Conservation (phyloP, 2,113 vertebrate species). For the Tragelaphus strepsiceros region DNA sequence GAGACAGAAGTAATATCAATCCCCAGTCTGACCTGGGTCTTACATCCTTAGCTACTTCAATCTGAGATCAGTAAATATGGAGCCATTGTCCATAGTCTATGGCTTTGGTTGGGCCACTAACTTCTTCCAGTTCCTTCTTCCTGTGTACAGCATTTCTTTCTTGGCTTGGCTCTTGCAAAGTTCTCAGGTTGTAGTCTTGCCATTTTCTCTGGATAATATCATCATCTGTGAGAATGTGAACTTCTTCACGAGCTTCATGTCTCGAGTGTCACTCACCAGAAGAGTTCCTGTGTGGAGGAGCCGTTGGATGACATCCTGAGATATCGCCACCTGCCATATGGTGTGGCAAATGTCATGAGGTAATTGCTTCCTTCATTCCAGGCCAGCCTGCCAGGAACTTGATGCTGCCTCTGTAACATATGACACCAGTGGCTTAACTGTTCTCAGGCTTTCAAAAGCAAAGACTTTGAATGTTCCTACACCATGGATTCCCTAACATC, state of each 20-base stretch:
- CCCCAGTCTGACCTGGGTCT: background rate
- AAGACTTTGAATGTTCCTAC: background rate
- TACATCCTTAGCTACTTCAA: background rate
- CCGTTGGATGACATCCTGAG: slow-evolving; percentile 3
- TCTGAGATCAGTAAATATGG: background rate
- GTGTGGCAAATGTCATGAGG: slow-evolving; percentile 48
- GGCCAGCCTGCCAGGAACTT: slow-evolving; percentile 5
- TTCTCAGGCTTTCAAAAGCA: background rate
- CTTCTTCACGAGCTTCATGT: background rate
- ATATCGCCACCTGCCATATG: slow-evolving; percentile 35
- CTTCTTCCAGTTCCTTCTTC: background rate
- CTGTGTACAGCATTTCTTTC: background rate
- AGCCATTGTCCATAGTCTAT: background rate
- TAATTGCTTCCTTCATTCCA: slow-evolving; percentile 45
- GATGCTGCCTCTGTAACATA: background rate
- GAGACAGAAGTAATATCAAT: background rate
- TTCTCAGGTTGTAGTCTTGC: background rate
- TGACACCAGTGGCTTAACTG: slow-evolving; percentile 26
- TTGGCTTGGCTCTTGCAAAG: background rate
- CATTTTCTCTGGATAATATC: background rate
- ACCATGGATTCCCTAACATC: background rate
- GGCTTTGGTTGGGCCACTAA: background rate
- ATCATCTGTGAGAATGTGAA: background rate
- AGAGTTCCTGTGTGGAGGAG: background rate
- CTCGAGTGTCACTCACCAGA: slow-evolving; percentile 9